phyloP scores from a whole-genome alignment of 2,888 invertebrate species.

The Tachina lurida region DNA sequence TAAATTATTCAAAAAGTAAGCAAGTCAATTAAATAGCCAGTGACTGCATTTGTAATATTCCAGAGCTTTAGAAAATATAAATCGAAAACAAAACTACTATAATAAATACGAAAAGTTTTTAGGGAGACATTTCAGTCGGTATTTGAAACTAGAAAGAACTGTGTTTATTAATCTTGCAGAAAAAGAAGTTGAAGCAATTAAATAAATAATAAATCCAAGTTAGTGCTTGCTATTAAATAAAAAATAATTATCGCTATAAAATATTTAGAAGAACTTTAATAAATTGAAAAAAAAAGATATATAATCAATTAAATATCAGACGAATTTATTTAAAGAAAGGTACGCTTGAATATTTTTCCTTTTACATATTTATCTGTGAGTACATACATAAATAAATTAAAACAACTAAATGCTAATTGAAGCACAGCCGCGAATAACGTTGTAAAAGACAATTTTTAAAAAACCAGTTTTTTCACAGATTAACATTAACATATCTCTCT shows the following conservation, averaged over 20 bases:
- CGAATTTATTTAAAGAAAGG: background rate
- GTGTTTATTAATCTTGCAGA: slow-evolving; percentile 24
- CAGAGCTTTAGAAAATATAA: slow-evolving; percentile 38
- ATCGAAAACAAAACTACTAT: slow-evolving; percentile 31
- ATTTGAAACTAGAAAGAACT: slow-evolving; percentile 51
- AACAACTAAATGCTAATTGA: background rate
- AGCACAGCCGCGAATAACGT: too few species aligned
- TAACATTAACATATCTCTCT: too few species aligned
- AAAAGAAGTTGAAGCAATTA: slow-evolving; percentile 1
- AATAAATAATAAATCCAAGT: slow-evolving; percentile 4
- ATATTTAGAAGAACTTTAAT: background rate
- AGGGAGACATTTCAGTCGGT: slow-evolving; percentile 64
- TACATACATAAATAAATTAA: background rate
- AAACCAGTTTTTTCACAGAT: too few species aligned
- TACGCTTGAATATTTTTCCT: background rate
- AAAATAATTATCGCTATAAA: slow-evolving; percentile 3
- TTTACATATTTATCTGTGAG: background rate
- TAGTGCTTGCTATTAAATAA: background rate
- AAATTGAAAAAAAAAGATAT: slow-evolving; percentile 16
- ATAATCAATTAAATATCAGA: background rate
- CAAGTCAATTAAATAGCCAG: slow-evolving; percentile 45
- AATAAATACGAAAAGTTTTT: slow-evolving; percentile 61
- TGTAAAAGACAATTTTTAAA: too few species aligned
- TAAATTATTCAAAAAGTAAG: slow-evolving; percentile 51
- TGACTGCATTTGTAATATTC: slow-evolving; percentile 30